Percentiles rank a stretch among this genome's conserved stretches.
Conservation (phyloP, 2,113 vertebrate species). For the Mastomys natalensis region DNA sequence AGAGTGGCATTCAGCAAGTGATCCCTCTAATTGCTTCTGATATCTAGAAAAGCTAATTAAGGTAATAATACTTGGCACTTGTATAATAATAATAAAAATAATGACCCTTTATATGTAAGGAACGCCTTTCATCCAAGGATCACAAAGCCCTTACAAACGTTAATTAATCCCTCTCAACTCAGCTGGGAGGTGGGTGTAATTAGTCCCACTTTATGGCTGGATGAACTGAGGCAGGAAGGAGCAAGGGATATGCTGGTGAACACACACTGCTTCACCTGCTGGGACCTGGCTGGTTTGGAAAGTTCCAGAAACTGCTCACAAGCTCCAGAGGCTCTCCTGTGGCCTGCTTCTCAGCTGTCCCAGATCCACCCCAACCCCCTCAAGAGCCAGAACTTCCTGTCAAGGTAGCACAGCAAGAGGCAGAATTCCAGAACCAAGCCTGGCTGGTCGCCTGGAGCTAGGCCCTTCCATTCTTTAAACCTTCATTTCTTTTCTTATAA, state of each 20-base stretch:
- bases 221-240: slow-evolving; percentile 71
- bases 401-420: neutral
- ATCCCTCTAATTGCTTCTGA: slow-evolving; percentile 81
- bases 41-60: slow-evolving; percentile 85
- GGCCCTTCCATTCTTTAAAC: neutral
- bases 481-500: slow-evolving; percentile 3
- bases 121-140: slow-evolving; percentile 82
- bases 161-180: slow-evolving; percentile 82
- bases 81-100: slow-evolving; percentile 85
- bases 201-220: slow-evolving; percentile 79
- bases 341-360: neutral
- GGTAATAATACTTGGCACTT: slow-evolving; percentile 83
- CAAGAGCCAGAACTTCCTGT: neutral
- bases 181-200: slow-evolving; percentile 81
- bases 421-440: neutral
- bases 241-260: slow-evolving; percentile 57
- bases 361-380: neutral
- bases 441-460: neutral
- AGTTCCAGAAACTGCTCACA: neutral
- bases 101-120: slow-evolving; percentile 81
- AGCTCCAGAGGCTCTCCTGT: neutral
- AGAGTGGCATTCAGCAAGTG: slow-evolving; percentile 67
- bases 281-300: neutral
- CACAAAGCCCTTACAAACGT: slow-evolving; percentile 84
- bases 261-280: slow-evolving; percentile 20